Conservation (phyloP, 2,113 vertebrate genomes). For the Steatornis caripensis region DNA sequence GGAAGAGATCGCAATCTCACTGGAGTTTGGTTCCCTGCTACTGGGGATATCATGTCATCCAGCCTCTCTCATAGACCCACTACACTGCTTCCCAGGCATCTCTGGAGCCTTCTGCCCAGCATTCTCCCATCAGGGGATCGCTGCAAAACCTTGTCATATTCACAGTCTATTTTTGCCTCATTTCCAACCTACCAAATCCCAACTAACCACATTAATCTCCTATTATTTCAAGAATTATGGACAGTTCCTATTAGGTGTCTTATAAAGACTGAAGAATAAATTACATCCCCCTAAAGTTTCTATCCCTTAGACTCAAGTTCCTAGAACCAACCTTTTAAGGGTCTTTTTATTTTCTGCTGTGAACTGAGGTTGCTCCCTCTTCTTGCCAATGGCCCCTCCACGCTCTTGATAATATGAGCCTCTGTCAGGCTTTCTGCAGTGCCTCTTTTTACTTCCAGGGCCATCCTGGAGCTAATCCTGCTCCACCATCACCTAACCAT, state of each 20-base stretch:
- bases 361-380: background rate
- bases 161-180: accelerated
- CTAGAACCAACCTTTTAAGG: background rate
- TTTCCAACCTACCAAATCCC: background rate
- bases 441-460: background rate
- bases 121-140: background rate
- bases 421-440: background rate
- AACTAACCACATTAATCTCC: background rate
- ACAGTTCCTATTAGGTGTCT: background rate
- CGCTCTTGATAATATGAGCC: background rate
- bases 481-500: background rate
- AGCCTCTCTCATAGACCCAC: background rate
- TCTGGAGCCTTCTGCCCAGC: background rate
- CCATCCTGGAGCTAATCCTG: background rate
- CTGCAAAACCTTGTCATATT: background rate
- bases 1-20: background rate
- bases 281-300: background rate
- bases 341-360: background rate
- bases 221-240: background rate
- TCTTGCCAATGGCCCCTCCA: background rate
- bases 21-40: accelerated
- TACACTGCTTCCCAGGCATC: background rate
- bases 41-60: background rate
- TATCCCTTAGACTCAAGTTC: background rate
- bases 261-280: background rate